Conservation (phyloP, 2,797 vertebrate genomes). For the Danio jaintianensis region DNA sequence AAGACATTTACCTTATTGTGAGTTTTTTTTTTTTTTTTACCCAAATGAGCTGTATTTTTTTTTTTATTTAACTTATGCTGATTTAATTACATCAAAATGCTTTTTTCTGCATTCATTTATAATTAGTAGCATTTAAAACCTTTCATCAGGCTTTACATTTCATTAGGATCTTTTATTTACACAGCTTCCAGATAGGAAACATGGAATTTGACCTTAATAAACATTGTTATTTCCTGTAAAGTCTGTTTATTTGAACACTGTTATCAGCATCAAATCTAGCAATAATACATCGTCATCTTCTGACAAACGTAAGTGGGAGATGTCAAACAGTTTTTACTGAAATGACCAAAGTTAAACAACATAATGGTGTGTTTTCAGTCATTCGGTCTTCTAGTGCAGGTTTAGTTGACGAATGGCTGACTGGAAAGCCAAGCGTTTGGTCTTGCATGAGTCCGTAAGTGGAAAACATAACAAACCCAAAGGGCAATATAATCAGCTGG, state of each 20-base stretch:
- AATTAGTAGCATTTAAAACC: too few species aligned
- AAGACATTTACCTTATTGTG: too few species aligned
- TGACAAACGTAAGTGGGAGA: background rate
- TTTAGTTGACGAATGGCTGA: constrained; percentile 32
- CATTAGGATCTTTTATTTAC: background rate
- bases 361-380: background rate
- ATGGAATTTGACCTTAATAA: background rate
- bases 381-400: background rate
- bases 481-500: constrained; percentile 39
- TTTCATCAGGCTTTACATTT: too few species aligned
- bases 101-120: background rate
- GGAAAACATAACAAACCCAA: constrained; percentile 37
- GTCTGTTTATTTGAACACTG: constrained; percentile 24
- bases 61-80: background rate
- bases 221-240: background rate
- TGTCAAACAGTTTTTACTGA: constrained; percentile 37
- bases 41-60: background rate
- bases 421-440: constrained; percentile 37
- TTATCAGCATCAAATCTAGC: constrained; percentile 18
- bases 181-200: background rate
- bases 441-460: constrained; percentile 5
- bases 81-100: background rate
- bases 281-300: background rate
- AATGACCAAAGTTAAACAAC: constrained; percentile 27
- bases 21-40: background rate